These are phyloP conservation scores for Drepana arcuata DNA, from an alignment of 1,140 invertebrate genomes.

Conservation along the genomic window DNA sequence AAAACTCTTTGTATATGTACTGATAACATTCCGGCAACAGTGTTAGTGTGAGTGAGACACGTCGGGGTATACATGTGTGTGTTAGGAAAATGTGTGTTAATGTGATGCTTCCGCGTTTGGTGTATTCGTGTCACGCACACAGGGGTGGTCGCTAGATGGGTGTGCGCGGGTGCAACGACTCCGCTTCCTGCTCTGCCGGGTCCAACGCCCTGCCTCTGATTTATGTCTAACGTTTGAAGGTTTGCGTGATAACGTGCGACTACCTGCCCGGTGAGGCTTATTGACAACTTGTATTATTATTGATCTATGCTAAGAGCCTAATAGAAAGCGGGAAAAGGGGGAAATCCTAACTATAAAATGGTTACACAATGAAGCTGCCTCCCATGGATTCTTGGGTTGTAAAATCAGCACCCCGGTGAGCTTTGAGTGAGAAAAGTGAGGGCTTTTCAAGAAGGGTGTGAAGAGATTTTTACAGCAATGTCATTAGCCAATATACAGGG, in stretches of 20 bases:
- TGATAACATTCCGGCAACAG: conserved; percentile 6
- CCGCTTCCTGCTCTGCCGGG: conserved; percentile 55
- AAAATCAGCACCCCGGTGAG: too few species aligned
- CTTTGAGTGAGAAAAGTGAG: too few species aligned
- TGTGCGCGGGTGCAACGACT: conserved; percentile 57
- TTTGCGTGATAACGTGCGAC: conserved; percentile 61
- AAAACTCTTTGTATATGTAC: conserved; percentile 24
- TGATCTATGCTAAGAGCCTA: too few species aligned
- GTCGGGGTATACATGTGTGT: conserved; percentile 17
- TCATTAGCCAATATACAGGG: too few species aligned
- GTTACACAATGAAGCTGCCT: too few species aligned
- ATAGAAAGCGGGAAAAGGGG: too few species aligned
- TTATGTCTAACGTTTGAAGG: conserved; percentile 55
- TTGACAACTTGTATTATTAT: too few species aligned
- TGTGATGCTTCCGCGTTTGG: conserved; percentile 52
- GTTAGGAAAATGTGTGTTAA: conserved; percentile 53
- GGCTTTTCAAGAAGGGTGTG: too few species aligned
- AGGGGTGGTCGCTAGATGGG: neutral
- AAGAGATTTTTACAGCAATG: too few species aligned
- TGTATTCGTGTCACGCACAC: conserved; percentile 50
- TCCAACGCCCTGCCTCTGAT: conserved; percentile 56
- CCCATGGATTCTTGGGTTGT: too few species aligned
- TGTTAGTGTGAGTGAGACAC: conserved; percentile 28
- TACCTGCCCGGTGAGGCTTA: too few species aligned
- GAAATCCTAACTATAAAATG: too few species aligned